Evolutionary conservation across 2,888 invertebrate genomes (phyloP).

Genomic region (Temnothorax unifasciatus): DNA sequence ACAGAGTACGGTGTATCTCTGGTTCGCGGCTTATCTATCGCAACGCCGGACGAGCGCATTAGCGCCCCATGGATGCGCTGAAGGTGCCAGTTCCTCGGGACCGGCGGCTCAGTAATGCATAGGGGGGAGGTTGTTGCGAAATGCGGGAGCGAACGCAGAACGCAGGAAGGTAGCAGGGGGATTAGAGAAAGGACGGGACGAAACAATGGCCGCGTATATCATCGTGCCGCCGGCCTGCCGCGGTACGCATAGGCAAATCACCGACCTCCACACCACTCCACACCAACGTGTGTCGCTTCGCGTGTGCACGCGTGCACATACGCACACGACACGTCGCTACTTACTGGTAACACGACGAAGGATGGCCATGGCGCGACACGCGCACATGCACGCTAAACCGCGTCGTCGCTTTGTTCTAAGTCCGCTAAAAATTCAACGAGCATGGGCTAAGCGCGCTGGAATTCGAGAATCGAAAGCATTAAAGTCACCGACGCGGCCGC

Average conservation of each 20-base stretch:
- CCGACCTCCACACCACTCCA: constrained; percentile 73
- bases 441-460: constrained; percentile 80
- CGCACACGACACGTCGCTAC: constrained; percentile 47
- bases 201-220: constrained; percentile 86
- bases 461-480: constrained; percentile 82
- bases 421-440: constrained; percentile 78
- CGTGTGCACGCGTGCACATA: constrained; percentile 63
- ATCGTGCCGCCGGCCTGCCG: constrained; percentile 84
- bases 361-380: constrained; percentile 28
- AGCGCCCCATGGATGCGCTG: constrained; percentile 68
- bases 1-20: constrained; percentile 67
- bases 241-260: constrained; percentile 85
- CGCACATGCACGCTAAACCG: constrained; percentile 23
- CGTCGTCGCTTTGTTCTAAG: constrained; percentile 80
- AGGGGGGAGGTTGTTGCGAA: constrained; percentile 27
- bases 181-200: constrained; percentile 69
- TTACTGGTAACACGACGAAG: constrained; percentile 28
- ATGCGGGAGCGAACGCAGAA: constrained; percentile 36
- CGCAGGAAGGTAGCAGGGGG: constrained; percentile 45
- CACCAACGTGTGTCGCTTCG: constrained; percentile 61
- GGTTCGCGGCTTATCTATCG: constrained; percentile 73
- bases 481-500: constrained; percentile 26
- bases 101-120: constrained; percentile 47
- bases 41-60: constrained; percentile 75
- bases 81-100: constrained; percentile 55